phyloP scores from a whole-genome alignment of 2,797 vertebrate species.

The Anabacerthia variegaticeps region DNA sequence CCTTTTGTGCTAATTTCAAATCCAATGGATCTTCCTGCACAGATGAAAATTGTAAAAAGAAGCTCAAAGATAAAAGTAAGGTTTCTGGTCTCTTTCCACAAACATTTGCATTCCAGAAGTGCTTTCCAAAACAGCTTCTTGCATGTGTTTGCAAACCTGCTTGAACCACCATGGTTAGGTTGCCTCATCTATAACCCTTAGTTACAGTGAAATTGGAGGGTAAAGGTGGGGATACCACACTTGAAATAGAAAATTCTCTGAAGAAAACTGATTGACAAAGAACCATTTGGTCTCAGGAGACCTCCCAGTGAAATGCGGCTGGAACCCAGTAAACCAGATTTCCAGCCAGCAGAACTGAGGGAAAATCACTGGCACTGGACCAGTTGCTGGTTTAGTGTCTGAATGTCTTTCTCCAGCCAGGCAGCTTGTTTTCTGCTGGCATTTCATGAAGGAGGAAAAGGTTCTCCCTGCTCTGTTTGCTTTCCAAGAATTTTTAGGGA shows the following conservation, averaged over 20 bases:
- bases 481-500: not conserved
- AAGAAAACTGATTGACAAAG: not conserved
- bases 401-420: not conserved
- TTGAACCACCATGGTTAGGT: slow-evolving; percentile 45
- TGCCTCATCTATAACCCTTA: slow-evolving; percentile 81
- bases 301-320: not conserved
- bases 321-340: not conserved
- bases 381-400: not conserved
- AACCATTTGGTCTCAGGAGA: not conserved
- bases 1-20: slow-evolving; percentile 66
- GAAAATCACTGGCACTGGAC: not conserved
- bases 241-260: not conserved
- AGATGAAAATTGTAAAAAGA: slow-evolving; percentile 97
- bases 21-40: slow-evolving; percentile 76
- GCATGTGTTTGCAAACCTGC: slow-evolving; percentile 77
- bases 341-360: not conserved
- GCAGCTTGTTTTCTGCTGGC: not conserved
- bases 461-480: not conserved
- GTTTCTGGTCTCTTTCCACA: slow-evolving; percentile 68
- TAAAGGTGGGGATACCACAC: not conserved
- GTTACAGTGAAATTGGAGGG: not conserved
- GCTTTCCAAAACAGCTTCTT: slow-evolving; percentile 61
- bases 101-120: slow-evolving; percentile 52
- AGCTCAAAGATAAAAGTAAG: slow-evolving; percentile 99
- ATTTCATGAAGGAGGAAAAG: not conserved